Evolutionary conservation across 2,113 vertebrate species (phyloP), one percentile per base, ranked within the genome.

Genomic region (Melanerpes aurifrons): DNA sequence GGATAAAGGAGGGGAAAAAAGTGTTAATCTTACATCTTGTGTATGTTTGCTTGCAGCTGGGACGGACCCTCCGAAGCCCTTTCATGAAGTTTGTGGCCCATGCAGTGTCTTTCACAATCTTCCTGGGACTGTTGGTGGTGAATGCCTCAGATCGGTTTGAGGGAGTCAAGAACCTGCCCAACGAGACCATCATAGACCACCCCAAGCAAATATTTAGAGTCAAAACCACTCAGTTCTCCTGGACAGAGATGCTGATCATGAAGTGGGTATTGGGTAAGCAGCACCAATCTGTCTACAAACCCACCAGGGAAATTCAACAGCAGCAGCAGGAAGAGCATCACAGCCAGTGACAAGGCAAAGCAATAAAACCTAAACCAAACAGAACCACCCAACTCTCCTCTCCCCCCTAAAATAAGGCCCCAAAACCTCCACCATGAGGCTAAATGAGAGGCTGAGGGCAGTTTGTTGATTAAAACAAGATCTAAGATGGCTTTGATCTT

Each of bases 11-110:
- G 58, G 71, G 57, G 16, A 70, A 48, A 63, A 22, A 69, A 37
- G 88, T 5, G 67, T 24, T 35, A 37, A 4, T 72, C 76, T 32
- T 29, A 12, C 12, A 1, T 32, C 28, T 86, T 94, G 19, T 92
- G 15, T 40, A 1, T 89, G 70, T 94, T 97, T 95, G 74, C 2
- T 96, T 96, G 90, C 97, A 99, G 99, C 66, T 99, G 94, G 99
- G 99, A 94, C 98, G 98, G 90, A 99, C 99, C 85, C 97, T 99
- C 31, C 97, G 99, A 79, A 99, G 99, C 70, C 99, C 99, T 62
- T 99, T 99, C 94, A 99, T 99, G 99, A 99, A 99, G 97, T 99
- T 99, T 90, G 98, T 99, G 87, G 99, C 99, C 57, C 99, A 99
- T 10, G 99, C 99, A 2, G 99, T 99, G 85, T 99, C 99, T 85